Conservation (phyloP, 2,888 invertebrate genomes). For the Drosophila anceps region DNA sequence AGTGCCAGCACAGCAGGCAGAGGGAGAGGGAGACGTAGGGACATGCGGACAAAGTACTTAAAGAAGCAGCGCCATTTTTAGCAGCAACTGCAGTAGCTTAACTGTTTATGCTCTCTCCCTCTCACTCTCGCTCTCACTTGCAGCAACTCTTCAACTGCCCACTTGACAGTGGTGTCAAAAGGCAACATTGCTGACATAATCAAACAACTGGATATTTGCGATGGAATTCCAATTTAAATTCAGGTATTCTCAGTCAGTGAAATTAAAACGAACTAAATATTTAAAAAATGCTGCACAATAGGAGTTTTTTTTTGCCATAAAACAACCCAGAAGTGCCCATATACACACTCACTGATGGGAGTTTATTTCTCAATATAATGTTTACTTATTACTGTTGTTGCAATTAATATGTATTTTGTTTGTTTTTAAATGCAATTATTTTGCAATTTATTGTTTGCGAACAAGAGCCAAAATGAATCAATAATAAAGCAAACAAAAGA, state of each 20-base stretch:
- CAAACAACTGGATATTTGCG: no score
- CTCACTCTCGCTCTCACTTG: background rate
- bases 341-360: background rate
- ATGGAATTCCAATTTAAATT: background rate
- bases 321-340: background rate
- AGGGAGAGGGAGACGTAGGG: background rate
- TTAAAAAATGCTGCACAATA: no score
- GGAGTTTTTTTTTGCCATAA: background rate
- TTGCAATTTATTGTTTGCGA: background rate
- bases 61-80: slow-evolving; percentile 11
- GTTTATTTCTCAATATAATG: background rate
- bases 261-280: background rate
- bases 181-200: background rate
- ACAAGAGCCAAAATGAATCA: background rate
- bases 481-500: background rate
- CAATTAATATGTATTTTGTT: background rate
- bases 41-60: slow-evolving; percentile 3
- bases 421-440: background rate
- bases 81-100: slow-evolving; percentile 11
- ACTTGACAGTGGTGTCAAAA: background rate
- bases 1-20: background rate
- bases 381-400: background rate
- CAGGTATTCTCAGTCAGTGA: no score
- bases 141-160: background rate
- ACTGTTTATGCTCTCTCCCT: background rate